Percentiles rank a stretch among this genome's conserved stretches.
Conservation (phyloP, 1,140 invertebrate species). For the Trypoxylus dichotomus region DNA sequence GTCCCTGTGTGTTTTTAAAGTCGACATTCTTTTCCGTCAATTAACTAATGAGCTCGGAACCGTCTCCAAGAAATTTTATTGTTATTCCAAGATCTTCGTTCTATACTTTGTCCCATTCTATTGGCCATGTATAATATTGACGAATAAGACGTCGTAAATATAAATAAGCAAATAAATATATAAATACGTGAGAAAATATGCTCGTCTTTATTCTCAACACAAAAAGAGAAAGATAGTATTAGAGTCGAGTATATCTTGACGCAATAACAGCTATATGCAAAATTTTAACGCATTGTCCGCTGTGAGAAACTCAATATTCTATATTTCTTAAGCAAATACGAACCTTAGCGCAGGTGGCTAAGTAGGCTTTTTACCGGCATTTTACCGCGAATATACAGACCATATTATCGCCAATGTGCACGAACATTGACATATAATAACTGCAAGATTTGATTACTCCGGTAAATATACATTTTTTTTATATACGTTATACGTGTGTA, state of each 20-base stretch:
- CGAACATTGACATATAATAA: conserved; percentile 7
- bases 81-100: not conserved
- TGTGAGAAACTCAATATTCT: not conserved
- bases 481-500: no score
- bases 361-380: not conserved
- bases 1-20: conserved; percentile 9
- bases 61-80: not conserved
- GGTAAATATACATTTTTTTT: not conserved
- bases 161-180: not conserved
- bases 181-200: not conserved
- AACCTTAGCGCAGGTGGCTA: not conserved
- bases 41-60: not conserved
- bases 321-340: not conserved
- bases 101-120: not conserved
- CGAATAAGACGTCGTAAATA: not conserved
- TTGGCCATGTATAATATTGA: not conserved
- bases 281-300: not conserved
- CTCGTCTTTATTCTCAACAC: not conserved
- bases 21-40: conserved; percentile 21
- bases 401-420: not conserved
- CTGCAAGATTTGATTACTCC: not conserved
- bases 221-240: not conserved
- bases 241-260: not conserved
- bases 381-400: not conserved
- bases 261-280: not conserved